Evolutionary conservation across 2,797 vertebrate genomes (phyloP).

Genomic region (Fringilla coelebs): DNA sequence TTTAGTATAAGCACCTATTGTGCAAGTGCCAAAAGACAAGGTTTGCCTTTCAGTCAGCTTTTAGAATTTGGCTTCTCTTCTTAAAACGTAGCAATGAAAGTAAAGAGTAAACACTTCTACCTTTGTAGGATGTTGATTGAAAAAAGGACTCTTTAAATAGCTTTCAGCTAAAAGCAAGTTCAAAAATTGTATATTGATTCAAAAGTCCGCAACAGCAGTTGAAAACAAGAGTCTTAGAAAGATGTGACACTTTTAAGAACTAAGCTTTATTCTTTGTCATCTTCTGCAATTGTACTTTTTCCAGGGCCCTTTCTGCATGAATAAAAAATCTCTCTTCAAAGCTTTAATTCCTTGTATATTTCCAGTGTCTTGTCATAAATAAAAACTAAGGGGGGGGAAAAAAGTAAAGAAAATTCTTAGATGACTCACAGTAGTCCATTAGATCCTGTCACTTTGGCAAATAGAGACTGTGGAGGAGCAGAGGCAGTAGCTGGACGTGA

Average conservation of each 20-base stretch:
- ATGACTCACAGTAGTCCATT: neutral
- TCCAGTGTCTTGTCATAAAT: constrained; percentile 9
- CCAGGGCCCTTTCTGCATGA: constrained; percentile 17
- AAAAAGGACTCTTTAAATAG: constrained; percentile 3
- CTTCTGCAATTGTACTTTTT: constrained; percentile 35
- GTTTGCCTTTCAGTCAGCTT: neutral
- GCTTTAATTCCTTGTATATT: constrained; percentile 21
- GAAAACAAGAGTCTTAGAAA: constrained; percentile 9
- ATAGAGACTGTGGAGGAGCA: neutral
- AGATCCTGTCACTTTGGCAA: neutral
- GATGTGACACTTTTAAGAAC: constrained; percentile 35
- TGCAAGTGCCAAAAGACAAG: neutral
- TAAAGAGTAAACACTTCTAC: neutral
- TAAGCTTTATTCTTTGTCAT: constrained; percentile 51
- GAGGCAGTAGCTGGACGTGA: neutral
- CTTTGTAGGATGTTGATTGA: neutral
- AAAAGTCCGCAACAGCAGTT: neutral
- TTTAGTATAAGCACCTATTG: neutral
- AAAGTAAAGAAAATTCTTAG: neutral
- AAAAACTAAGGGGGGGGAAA: neutral
- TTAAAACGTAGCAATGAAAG: neutral
- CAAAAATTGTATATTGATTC: constrained; percentile 41
- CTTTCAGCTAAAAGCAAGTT: constrained; percentile 31
- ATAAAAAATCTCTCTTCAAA: constrained; percentile 57
- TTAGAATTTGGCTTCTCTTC: neutral